Evolutionary conservation across 1,140 invertebrate genomes (phyloP).

Genomic region (Nasonia giraulti): DNA sequence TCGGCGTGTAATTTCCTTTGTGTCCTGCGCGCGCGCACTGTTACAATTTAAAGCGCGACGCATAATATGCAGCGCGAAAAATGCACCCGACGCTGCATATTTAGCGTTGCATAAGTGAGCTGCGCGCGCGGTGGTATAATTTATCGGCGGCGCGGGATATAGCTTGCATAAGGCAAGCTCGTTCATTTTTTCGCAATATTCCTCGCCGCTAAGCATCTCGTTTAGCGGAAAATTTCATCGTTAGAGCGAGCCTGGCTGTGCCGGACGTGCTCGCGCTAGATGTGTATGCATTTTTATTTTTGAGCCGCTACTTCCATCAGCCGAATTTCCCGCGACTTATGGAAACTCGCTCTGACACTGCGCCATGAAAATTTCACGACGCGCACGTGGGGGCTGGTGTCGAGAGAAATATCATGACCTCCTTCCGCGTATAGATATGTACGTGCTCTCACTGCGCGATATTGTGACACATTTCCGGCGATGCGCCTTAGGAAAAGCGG

Average conservation of each 20-base stretch:
- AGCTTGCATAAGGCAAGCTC: neutral
- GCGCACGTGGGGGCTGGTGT: too few relatives aligned
- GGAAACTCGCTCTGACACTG: too few relatives aligned
- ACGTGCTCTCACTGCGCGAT: neutral
- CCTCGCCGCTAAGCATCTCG: neutral
- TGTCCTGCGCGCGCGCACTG: neutral
- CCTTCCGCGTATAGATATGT: too few relatives aligned
- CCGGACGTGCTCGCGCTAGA: too few relatives aligned
- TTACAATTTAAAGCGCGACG: neutral
- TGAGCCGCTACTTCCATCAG: too few relatives aligned
- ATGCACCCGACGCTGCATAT: neutral
- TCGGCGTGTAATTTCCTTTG: neutral
- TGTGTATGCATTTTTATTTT: too few relatives aligned
- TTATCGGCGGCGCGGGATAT: neutral
- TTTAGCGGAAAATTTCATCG: neutral
- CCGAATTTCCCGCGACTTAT: too few relatives aligned
- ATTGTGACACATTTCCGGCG: neutral
- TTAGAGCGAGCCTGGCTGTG: neutral
- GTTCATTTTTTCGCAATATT: neutral
- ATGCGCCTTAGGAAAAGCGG: neutral
- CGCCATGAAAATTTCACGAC: too few relatives aligned
- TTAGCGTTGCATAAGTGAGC: slow-evolving; percentile 15
- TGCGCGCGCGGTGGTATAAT: neutral
- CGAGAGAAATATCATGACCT: too few relatives aligned
- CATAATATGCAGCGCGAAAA: neutral